phyloP scores from a whole-genome alignment of 1,140 invertebrate genomes.

The Centruroides sculpturatus region DNA sequence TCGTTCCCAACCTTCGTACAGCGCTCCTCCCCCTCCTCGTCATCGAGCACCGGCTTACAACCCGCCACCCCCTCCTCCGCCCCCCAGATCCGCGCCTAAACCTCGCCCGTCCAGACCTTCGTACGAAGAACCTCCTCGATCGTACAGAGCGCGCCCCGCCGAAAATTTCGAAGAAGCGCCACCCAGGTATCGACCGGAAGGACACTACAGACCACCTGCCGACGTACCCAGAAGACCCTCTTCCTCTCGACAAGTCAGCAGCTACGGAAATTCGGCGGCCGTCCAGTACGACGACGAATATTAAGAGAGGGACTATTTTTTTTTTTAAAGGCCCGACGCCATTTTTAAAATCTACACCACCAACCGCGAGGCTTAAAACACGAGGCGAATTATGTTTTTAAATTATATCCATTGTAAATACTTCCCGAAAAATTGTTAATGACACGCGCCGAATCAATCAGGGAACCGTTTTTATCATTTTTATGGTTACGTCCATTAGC shows the following conservation, averaged over 20 bases:
- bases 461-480: too few relatives aligned
- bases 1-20: background rate
- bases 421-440: too few relatives aligned
- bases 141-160: background rate
- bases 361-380: too few relatives aligned
- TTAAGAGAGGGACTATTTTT: background rate
- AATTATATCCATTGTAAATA: too few relatives aligned
- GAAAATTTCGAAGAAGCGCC: background rate
- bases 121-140: background rate
- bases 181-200: background rate
- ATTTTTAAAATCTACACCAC: too few relatives aligned
- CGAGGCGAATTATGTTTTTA: too few relatives aligned
- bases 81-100: background rate
- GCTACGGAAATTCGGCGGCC: conserved; percentile 3
- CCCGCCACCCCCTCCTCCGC: background rate
- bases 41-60: conserved; percentile 7
- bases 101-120: background rate
- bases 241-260: background rate
- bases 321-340: background rate
- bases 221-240: background rate
- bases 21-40: conserved; percentile 1
- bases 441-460: too few relatives aligned
- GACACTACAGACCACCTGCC: background rate
- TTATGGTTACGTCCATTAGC: too few relatives aligned
- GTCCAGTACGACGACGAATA: conserved; percentile 15